Base-by-base conservation (phyloP, 2,888 invertebrate species). In the Lamproptera curius region DNA sequence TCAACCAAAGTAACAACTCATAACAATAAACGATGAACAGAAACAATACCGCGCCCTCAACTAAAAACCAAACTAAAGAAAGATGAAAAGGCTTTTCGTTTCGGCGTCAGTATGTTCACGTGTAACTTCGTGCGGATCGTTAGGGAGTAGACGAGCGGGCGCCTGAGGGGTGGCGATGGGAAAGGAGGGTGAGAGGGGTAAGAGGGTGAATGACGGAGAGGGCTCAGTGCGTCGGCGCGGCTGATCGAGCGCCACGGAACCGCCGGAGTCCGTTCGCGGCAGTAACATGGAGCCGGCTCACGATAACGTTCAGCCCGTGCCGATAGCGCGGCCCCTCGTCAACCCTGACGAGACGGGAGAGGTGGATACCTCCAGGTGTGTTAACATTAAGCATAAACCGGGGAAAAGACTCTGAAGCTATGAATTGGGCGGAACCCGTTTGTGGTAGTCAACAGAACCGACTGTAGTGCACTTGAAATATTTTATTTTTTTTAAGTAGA, bases 331-430 rank as follows among this genome's bases (percentile, higher is more conserved):
- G 56, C 96, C 96, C 42, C 89, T 93, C 77, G 96, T 96, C 50
- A 92, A 94, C 82, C 94, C 96, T 9, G 92, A 94, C 59, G 96
- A 95, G 58, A 87, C 90, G 62, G 96, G 96, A 54, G 95, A 95
- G 79, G 96, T 96, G 56, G 96, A 96, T 85, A 94, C 95, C 46
- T 89, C 87, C 70, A 85, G 92, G 93, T 93, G 88, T 87, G 89
- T 2, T n/a, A n/a, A n/a, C n/a, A n/a, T n/a, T n/a, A n/a, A n/a
- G n/a, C n/a, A n/a, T n/a, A n/a, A n/a, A n/a, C n/a, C n/a, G n/a
- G n/a, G n/a, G n/a, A n/a, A n/a, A n/a, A n/a, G n/a, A n/a, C n/a
- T n/a, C n/a, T n/a, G n/a, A n/a, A n/a, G n/a, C n/a, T n/a, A n/a
- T n/a, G n/a, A n/a, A n/a, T n/a, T n/a, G n/a, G n/a, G n/a, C n/a